Conservation (phyloP, 2,888 invertebrate species). For the Belgica antarctica region DNA sequence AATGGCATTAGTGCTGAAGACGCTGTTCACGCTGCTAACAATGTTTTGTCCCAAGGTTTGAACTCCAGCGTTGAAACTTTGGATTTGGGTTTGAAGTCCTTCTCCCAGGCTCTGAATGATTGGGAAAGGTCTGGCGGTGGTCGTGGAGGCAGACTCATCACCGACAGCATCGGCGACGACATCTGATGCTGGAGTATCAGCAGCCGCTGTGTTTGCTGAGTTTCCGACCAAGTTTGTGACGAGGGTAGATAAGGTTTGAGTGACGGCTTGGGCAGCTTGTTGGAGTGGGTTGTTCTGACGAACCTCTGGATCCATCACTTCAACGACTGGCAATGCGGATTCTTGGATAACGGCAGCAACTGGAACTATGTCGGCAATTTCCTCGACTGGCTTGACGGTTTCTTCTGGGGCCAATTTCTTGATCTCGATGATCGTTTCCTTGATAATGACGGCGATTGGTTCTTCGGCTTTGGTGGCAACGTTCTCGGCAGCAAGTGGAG, state of each 20-base stretch:
- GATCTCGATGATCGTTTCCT: not conserved
- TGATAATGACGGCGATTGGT: not conserved
- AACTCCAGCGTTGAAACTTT: not conserved
- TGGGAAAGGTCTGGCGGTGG: not conserved
- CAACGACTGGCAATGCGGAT: not conserved
- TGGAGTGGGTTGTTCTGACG: conserved; percentile 7
- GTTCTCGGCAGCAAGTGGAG: not conserved
- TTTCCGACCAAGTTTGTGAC: no score
- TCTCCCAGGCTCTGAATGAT: not conserved
- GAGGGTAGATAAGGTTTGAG: not conserved
- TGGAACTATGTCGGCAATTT: not conserved
- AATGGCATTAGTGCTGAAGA: no score
- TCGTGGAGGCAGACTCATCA: not conserved
- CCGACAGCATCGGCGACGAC: not conserved
- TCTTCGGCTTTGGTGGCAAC: not conserved
- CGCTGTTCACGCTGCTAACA: no score
- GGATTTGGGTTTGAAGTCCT: not conserved
- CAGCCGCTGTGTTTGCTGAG: conserved; percentile 8
- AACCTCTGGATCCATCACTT: not conserved
- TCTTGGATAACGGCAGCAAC: not conserved
- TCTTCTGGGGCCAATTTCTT: not conserved
- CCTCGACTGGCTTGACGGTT: no score
- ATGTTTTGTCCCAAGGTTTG: no score
- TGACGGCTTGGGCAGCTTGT: not conserved
- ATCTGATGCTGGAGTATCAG: not conserved